Evolutionary conservation across 2,888 invertebrate species (phyloP).

Genomic region (Conistra vaccinii): DNA sequence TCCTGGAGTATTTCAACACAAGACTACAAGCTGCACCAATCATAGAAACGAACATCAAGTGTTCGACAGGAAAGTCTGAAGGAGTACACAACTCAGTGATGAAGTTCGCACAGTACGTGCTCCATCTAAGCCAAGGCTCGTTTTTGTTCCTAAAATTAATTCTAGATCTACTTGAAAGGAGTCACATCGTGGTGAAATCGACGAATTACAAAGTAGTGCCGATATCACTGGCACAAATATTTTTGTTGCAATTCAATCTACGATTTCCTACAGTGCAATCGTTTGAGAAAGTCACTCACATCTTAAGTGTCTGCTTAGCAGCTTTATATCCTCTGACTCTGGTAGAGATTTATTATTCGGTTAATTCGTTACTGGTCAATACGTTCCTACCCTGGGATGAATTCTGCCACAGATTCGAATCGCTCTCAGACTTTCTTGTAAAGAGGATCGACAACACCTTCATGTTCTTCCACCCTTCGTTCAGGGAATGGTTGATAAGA

Average conservation of each 20-base stretch:
- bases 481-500: slow-evolving; percentile 98
- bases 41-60: slow-evolving; percentile 95
- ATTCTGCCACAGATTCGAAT: slow-evolving; percentile 96
- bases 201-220: slow-evolving; percentile 98
- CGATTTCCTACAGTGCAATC: slow-evolving; percentile 97
- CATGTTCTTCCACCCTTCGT: slow-evolving; percentile 99
- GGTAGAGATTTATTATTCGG: slow-evolving; percentile 97
- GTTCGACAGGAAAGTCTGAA: slow-evolving; percentile 92
- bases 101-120: slow-evolving; percentile 96
- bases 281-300: slow-evolving; percentile 97
- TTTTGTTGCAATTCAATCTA: slow-evolving; percentile 97
- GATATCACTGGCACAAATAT: slow-evolving; percentile 96
- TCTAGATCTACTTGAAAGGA: slow-evolving; percentile 97
- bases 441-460: slow-evolving; percentile 97
- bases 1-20: slow-evolving; percentile 96
- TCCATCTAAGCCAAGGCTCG: slow-evolving; percentile 96
- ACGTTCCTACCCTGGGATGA: slow-evolving; percentile 97
- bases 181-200: slow-evolving; percentile 97
- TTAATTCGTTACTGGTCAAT: slow-evolving; percentile 95
- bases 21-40: slow-evolving; percentile 95
- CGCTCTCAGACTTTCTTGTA: slow-evolving; percentile 96
- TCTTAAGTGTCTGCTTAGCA: slow-evolving; percentile 97
- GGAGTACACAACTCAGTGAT: slow-evolving; percentile 92
- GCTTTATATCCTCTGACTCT: slow-evolving; percentile 97
- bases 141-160: slow-evolving; percentile 98